A percentile compares a stretch with the other conserved stretches of the same genome.
phyloP scores from a whole-genome alignment of 2,888 invertebrate genomes.

The Mylabris sibirica region DNA sequence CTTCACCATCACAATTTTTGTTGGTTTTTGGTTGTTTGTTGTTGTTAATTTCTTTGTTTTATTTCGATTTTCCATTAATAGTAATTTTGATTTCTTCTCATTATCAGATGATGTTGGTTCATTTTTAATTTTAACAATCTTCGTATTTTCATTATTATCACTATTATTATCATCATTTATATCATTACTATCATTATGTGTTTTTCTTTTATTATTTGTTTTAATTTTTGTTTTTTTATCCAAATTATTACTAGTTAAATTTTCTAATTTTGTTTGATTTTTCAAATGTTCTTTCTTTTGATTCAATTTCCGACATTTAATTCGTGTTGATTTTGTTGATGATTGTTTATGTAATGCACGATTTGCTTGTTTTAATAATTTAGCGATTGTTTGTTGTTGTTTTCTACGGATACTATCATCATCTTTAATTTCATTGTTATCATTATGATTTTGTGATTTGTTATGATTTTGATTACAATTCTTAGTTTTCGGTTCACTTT shows the following conservation, averaged over 20 bases:
- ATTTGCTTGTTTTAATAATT: slow-evolving; percentile 44
- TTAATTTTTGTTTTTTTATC: slow-evolving; percentile 18
- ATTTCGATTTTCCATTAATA: slow-evolving; percentile 1
- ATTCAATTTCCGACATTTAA: slow-evolving; percentile 27
- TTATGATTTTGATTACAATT: background rate
- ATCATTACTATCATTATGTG: slow-evolving; percentile 30
- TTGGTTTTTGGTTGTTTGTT: slow-evolving; percentile 33
- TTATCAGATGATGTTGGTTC: slow-evolving; percentile 25
- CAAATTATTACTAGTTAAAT: slow-evolving; percentile 19
- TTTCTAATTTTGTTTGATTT: slow-evolving; percentile 20
- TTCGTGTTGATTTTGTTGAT: slow-evolving; percentile 20
- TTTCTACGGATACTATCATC: slow-evolving; percentile 36
- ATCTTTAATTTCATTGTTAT: slow-evolving; percentile 33
- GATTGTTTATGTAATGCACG: slow-evolving; percentile 31
- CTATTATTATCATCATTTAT: background rate
- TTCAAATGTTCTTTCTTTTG: slow-evolving; percentile 23
- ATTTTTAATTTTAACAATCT: slow-evolving; percentile 30
- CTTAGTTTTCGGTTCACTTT: background rate
- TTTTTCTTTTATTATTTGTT: slow-evolving; percentile 33
- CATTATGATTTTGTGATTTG: slow-evolving; percentile 47
- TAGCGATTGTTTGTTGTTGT: slow-evolving; percentile 43
- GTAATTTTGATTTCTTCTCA: slow-evolving; percentile 23
- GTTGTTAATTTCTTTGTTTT: slow-evolving; percentile 23
- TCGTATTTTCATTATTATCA: slow-evolving; percentile 10
- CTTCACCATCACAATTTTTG: slow-evolving; percentile 42